A percentile compares a stretch with the other conserved stretches of the same genome.
Evolutionary conservation across 2,113 vertebrate genomes (phyloP).

Genomic region (Poeciliopsis prolifica): DNA sequence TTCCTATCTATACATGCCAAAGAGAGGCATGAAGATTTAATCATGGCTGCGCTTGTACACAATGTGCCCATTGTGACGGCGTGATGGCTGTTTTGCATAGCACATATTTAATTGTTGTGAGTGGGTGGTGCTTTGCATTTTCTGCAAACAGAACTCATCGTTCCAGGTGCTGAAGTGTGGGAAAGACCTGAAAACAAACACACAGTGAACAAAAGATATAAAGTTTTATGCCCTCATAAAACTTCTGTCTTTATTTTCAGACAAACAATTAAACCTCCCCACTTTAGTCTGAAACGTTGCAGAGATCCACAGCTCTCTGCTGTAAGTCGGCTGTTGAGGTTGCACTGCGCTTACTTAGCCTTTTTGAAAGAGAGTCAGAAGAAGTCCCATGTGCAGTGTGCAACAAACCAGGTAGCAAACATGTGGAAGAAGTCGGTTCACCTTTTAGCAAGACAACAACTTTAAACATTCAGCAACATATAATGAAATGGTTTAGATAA

Average conservation of each 20-base stretch:
- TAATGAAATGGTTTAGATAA: too few relatives aligned
- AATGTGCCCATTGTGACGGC: neutral
- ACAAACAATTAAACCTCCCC: too few relatives aligned
- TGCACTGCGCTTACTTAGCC: neutral
- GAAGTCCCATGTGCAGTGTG: too few relatives aligned
- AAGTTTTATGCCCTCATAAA: too few relatives aligned
- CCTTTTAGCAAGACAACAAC: neutral
- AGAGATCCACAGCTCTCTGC: neutral
- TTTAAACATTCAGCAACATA: neutral
- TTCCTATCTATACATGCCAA: neutral
- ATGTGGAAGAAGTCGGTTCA: neutral
- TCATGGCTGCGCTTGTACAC: conserved; percentile 5
- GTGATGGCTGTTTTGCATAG: conserved; percentile 37
- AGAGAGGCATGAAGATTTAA: conserved; percentile 10
- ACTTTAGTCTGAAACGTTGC: too few relatives aligned
- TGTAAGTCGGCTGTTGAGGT: neutral
- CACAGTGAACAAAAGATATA: neutral
- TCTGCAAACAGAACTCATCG: conserved; percentile 1
- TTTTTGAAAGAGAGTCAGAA: neutral
- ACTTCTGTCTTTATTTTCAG: too few relatives aligned
- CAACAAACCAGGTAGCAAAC: too few relatives aligned
- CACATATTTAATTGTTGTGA: neutral
- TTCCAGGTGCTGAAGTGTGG: neutral
- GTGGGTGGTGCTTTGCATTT: conserved; percentile 29
- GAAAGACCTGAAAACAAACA: too few relatives aligned